Evolutionary conservation across 2,888 invertebrate genomes (phyloP), one percentile per base, ranked within the genome.

Genomic region (Cataglyphis livida): DNA sequence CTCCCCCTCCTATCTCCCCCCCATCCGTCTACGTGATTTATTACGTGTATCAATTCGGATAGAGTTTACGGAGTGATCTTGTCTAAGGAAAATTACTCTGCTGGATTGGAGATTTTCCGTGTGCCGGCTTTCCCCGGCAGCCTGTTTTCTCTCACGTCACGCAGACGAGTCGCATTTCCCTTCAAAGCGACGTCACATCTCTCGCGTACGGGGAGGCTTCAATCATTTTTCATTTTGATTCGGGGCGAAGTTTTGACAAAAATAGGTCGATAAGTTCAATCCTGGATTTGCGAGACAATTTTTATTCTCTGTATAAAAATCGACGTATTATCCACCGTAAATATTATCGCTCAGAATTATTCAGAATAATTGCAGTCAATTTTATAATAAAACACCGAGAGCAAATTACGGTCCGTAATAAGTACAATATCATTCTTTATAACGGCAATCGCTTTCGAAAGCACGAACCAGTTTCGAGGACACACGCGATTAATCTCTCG

Each of bases 11-110:
- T 6, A 5, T 5, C 48, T 6, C 6, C 5, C 6, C 5, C 1
- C 44, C 15, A 18, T 41, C 61, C 54, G 21, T 28, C 54, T 44
- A 51, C 0, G 78, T 88, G 85, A 88, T 88, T 88, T 88, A 88
- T 88, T 85, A 84, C 82, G 82, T 81, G 79, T 84, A 85, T 87
- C 89, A 83, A 87, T 88, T 73, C 83, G 64, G 66, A 82, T 84
- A 78, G 79, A 65, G 81, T 88, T 62, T 59, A 57, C 68, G 59
- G 73, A 62, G 86, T 78, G 85, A 88, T 88, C 84, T 81, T 71
- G 86, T 86, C 75, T 78, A 54, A 81, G 66, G 88, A 85, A 74
- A 87, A 81, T 59, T 81, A 64, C 51, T 57, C 28, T 41, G 61
- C 38, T 10, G n/a, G 78, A 32, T 59, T 28, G 59, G 59, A 79